Evolutionary conservation across 92 coral and sea anemone species (phyloP), one percentile per base, ranked within the genome.

Genomic region (Meandrina meandrites): DNA sequence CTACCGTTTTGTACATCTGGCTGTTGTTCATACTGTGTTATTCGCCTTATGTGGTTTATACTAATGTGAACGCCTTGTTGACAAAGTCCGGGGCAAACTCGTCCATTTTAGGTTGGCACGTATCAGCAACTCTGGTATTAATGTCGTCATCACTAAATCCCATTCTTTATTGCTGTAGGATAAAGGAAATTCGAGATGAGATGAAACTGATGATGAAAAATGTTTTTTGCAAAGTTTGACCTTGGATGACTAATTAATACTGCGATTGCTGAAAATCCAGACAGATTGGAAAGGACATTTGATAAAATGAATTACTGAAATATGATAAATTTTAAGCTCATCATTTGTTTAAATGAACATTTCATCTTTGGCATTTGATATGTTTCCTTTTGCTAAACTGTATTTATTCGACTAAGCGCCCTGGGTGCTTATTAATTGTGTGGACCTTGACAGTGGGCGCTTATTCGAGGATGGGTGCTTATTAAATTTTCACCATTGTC

Each of bases 91-190:
- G 13, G 32, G 21, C 32, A n/a, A 11, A 51, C 1, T 12, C 64
- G 4, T 78, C 57, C 31, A 21, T 64, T 30, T 16, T 78, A 51
- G 22, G 56, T 16, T 50, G 18, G n/a, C 81, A 78, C 31, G 24
- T 24, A 8, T 78, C 81, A 5, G 34, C 53, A 14, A 50, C 81
- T 21, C 68, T 78, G 0, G 32, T 51, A 28, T 78, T 42, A 19
- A 28, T 54, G 68, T 78, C 81, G 28, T 78, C 81, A 16, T 51
- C 81, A 36, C 2, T 78, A 32, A 78, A 53, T 54, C 81, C 81
- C 18, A 11, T 78, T 51, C 81, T 78, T 51, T 51, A 78, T 40
- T 53, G 24, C 42, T 51, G 57, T 21, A 53, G 81, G 53, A 54
- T 53, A 64, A 30, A 15, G 31, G 81, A 53, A 53, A 51, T 78